Conservation (phyloP, 2,888 invertebrate genomes). For the Parnassius glacialis region DNA sequence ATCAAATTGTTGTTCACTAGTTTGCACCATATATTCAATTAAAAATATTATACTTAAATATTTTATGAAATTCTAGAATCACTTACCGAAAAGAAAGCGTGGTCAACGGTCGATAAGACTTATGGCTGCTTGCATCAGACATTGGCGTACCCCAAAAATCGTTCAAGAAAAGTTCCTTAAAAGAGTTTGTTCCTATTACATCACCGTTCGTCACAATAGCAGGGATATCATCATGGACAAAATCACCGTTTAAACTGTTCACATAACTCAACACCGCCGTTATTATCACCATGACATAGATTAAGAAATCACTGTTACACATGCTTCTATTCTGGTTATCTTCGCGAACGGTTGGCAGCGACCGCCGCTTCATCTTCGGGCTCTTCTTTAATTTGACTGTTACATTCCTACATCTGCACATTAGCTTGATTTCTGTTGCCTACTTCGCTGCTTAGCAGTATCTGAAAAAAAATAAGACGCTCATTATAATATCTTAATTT, state of each 20-base stretch:
- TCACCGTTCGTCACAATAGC: constrained; percentile 91
- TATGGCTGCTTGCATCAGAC: constrained; percentile 89
- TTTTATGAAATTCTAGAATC: neutral
- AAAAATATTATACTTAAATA: too few relatives aligned
- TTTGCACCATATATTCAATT: too few relatives aligned
- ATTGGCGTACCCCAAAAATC: constrained; percentile 95
- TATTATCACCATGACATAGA: constrained; percentile 83
- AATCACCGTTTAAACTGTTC: constrained; percentile 89
- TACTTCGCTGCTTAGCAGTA: constrained; percentile 15
- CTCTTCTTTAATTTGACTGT: constrained; percentile 49
- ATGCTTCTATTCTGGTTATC: constrained; percentile 45
- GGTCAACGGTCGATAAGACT: constrained; percentile 92
- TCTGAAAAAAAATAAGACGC: constrained; percentile 52
- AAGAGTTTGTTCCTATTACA: constrained; percentile 84
- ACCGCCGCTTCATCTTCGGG: constrained; percentile 75
- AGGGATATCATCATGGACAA: constrained; percentile 94
- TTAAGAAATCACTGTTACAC: constrained; percentile 73
- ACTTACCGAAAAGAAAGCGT: constrained; percentile 92
- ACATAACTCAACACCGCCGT: constrained; percentile 86
- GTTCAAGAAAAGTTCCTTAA: constrained; percentile 84
- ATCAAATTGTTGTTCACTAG: too few relatives aligned
- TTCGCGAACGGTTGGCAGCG: constrained; percentile 64
- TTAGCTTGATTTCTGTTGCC: constrained; percentile 42
- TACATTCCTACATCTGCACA: constrained; percentile 75
- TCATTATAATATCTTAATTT: neutral